These are phyloP conservation scores for Danio tinwini DNA, from an alignment of 2,797 vertebrate species.

Conservation along the genomic window DNA sequence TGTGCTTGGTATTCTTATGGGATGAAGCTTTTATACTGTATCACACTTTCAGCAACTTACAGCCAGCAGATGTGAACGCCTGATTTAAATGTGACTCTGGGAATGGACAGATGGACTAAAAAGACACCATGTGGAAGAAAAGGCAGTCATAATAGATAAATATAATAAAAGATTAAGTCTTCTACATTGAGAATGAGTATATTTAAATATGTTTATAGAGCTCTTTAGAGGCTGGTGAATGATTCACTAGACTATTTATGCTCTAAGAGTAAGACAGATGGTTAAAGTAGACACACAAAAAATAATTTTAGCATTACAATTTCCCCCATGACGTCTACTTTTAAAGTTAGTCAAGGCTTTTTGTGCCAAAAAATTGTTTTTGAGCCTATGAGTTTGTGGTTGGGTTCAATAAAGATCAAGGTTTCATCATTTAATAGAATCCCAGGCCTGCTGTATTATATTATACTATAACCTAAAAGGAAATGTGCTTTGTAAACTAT, in stretches of 20 bases:
- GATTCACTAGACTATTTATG: constrained; percentile 1
- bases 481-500: too few relatives aligned
- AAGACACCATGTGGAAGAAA: neutral
- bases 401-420: neutral
- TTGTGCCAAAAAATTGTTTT: constrained; percentile 7
- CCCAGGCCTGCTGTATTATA: too few relatives aligned
- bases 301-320: neutral
- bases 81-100: constrained; percentile 33
- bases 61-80: constrained; percentile 26
- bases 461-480: too few relatives aligned
- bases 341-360: neutral
- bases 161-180: neutral
- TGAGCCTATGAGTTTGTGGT: neutral
- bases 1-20: neutral
- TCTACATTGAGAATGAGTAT: neutral
- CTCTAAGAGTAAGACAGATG: neutral
- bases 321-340: neutral
- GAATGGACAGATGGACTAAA: constrained; percentile 1
- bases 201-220: neutral
- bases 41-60: constrained; percentile 9
- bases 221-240: constrained; percentile 12
- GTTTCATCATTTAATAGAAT: too few relatives aligned
- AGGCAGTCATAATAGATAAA: neutral
- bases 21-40: neutral
- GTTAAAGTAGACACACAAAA: neutral